Conservation (phyloP, 2,888 invertebrate species). For the Bombyx huttoni region DNA sequence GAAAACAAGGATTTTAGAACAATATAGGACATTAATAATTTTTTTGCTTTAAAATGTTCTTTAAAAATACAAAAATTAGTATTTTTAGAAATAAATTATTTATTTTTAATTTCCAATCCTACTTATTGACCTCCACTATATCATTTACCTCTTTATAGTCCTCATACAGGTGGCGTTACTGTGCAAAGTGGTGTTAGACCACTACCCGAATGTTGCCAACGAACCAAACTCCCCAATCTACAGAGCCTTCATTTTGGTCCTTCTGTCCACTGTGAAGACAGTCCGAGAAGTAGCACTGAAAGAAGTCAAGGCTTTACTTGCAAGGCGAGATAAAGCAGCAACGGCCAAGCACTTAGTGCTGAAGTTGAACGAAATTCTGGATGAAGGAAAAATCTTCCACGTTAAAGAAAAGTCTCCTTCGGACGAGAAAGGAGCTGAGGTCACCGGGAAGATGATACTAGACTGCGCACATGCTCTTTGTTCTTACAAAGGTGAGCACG, state of each 20-base stretch:
- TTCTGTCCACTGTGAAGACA: constrained; percentile 74
- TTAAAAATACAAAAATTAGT: neutral
- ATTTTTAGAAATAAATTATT: neutral
- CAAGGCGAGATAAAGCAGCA: constrained; percentile 71
- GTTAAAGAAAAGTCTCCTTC: constrained; percentile 46
- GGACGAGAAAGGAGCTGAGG: constrained; percentile 49
- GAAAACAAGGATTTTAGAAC: no score
- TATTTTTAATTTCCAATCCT: neutral
- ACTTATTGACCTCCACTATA: constrained; percentile 32
- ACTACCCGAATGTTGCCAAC: constrained; percentile 78
- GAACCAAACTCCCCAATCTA: constrained; percentile 78
- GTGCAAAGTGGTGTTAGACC: constrained; percentile 79
- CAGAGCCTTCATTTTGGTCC: constrained; percentile 78
- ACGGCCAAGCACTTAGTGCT: constrained; percentile 76
- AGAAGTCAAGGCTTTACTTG: constrained; percentile 75
- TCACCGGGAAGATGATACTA: constrained; percentile 69
- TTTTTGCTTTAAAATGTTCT: no score
- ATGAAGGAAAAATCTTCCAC: constrained; percentile 67
- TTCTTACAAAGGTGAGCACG: constrained; percentile 49
- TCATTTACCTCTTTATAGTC: constrained; percentile 66
- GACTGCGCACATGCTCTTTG: constrained; percentile 70
- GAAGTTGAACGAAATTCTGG: constrained; percentile 78
- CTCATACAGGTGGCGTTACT: constrained; percentile 79
- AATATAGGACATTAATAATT: no score
- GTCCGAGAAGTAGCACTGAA: constrained; percentile 76